A percentile compares a stretch with the other conserved stretches of the same genome.
Conservation (phyloP, 2,888 invertebrate species). For the Cecidostiba fungosa region DNA sequence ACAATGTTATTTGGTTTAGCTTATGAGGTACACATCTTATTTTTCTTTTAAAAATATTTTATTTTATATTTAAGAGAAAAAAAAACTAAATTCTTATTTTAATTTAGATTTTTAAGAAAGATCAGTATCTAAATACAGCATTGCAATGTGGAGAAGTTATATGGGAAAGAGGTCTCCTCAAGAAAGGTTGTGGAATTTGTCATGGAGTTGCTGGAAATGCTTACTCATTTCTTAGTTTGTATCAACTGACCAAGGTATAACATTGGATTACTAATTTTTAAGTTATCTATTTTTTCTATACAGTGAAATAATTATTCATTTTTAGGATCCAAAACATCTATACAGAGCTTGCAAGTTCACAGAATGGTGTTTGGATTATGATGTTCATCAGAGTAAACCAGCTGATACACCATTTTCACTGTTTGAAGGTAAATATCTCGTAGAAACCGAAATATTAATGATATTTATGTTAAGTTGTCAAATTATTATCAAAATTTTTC, state of each 20-base stretch:
- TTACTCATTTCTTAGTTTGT: slow-evolving; percentile 90
- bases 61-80: not conserved
- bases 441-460: not conserved
- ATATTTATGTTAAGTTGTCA: not conserved
- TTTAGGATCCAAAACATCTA: slow-evolving; percentile 86
- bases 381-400: slow-evolving; percentile 82
- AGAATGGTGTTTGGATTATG: slow-evolving; percentile 90
- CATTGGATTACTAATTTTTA: not conserved
- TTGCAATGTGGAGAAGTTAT: slow-evolving; percentile 87
- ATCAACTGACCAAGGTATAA: slow-evolving; percentile 87
- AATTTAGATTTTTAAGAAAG: slow-evolving; percentile 85
- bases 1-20: slow-evolving; percentile 87
- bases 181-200: slow-evolving; percentile 93
- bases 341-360: slow-evolving; percentile 90
- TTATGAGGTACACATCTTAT: slow-evolving; percentile 82
- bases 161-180: slow-evolving; percentile 90
- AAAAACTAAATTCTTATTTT: not conserved
- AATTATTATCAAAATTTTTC: slow-evolving; percentile 62
- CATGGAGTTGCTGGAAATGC: slow-evolving; percentile 95
- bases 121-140: slow-evolving; percentile 87
- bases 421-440: slow-evolving; percentile 85
- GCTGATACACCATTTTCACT: slow-evolving; percentile 92
- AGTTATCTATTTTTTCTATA: slow-evolving; percentile 29
- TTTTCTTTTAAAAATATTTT: not conserved
- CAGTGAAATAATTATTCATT: slow-evolving; percentile 65